phyloP scores from a whole-genome alignment of 2,888 invertebrate genomes.

The Platerodrilus igneus region DNA sequence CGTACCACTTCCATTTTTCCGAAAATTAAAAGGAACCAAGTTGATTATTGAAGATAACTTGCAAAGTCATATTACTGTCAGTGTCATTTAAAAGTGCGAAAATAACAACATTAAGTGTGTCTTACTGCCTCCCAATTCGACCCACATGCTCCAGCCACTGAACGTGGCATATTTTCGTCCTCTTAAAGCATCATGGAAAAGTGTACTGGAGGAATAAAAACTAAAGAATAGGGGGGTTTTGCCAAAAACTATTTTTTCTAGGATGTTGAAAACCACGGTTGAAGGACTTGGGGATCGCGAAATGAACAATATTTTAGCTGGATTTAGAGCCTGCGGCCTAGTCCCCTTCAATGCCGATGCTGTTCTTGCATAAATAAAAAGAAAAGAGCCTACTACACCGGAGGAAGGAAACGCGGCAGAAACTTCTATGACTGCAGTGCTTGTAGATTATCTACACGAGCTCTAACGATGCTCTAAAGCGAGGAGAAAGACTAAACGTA shows the following conservation, averaged over 20 bases:
- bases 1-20: too few relatives aligned
- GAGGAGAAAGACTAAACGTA: conserved; percentile 8
- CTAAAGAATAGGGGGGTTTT: conserved; percentile 13
- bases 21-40: too few relatives aligned
- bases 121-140: too few relatives aligned
- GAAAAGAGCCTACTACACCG: conserved; percentile 3
- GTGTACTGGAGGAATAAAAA: conserved; percentile 22
- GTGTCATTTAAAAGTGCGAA: too few relatives aligned
- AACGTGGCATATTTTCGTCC: too few relatives aligned
- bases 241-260: conserved; percentile 7
- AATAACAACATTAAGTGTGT: too few relatives aligned
- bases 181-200: conserved; percentile 15
- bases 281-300: conserved; percentile 6
- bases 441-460: conserved; percentile 13
- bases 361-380: conserved; percentile 4
- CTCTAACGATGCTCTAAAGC: conserved; percentile 12
- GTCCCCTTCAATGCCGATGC: conserved; percentile 6
- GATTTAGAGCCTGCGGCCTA: conserved; percentile 1
- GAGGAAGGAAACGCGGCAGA: conserved; percentile 2
- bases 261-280: too few relatives aligned
- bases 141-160: too few relatives aligned
- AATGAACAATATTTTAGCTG: conserved; percentile 7
- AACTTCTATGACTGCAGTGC: conserved; percentile 4
- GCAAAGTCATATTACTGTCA: too few relatives aligned
- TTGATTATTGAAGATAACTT: too few relatives aligned